These are phyloP conservation scores for Aurelia sp. DNA, from an alignment of 30 jellyfish, hydroid and myxozoan species.

Conservation along the genomic window DNA sequence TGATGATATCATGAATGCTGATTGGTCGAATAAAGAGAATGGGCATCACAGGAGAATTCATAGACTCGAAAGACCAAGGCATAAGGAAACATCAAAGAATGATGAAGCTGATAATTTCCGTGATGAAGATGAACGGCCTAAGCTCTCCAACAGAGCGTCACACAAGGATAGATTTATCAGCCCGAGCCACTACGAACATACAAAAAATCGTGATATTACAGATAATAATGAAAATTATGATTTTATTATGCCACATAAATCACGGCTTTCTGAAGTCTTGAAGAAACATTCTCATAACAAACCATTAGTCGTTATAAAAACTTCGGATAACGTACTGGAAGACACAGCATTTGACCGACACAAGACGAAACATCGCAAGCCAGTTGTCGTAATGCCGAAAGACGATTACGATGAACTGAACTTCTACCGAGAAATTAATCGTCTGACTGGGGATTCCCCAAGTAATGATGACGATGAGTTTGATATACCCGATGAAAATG, in stretches of 20 bases:
- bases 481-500: not conserved
- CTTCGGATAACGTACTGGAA: constrained; percentile 41
- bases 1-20: not conserved
- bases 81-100: too few relatives aligned
- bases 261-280: constrained; percentile 27
- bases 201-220: not conserved
- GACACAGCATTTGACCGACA: constrained; percentile 41
- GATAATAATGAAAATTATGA: constrained; percentile 41
- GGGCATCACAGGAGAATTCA: constrained; percentile 2
- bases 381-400: constrained; percentile 65
- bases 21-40: not conserved
- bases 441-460: constrained; percentile 60
- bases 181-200: constrained; percentile 3
- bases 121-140: not conserved
- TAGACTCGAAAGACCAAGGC: not conserved
- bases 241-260: constrained; percentile 43
- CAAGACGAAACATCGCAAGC: constrained; percentile 22
- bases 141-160: not conserved
- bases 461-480: constrained; percentile 3
- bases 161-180: not conserved
- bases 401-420: constrained; percentile 71
- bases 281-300: constrained; percentile 23
- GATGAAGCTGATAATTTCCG: not conserved
- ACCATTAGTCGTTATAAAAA: constrained; percentile 44
- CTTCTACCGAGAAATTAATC: constrained; percentile 59